Conservation (phyloP, 2,797 vertebrate species). For the Acanthurus tractus region DNA sequence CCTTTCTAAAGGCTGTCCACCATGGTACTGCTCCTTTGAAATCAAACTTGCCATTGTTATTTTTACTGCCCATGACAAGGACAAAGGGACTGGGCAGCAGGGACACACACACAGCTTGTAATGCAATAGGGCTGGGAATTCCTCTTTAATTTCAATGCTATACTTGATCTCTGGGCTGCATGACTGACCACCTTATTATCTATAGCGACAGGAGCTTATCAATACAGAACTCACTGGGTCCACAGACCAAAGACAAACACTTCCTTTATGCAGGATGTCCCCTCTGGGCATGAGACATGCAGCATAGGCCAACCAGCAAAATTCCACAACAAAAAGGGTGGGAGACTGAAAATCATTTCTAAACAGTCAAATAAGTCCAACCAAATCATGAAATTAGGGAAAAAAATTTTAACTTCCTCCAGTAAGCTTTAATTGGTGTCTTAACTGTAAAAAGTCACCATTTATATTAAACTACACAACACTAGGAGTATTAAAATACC, state of each 20-base stretch:
- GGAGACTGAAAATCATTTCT: conserved; percentile 56
- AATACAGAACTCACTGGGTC: conserved; percentile 78
- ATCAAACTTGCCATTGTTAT: conserved; percentile 86
- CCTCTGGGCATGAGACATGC: conserved; percentile 78
- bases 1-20: conserved; percentile 71
- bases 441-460: background rate
- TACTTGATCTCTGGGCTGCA: conserved; percentile 93
- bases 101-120: conserved; percentile 84
- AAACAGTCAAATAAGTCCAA: conserved; percentile 29
- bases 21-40: conserved; percentile 82
- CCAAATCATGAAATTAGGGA: background rate
- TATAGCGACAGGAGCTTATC: conserved; percentile 88
- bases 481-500: background rate
- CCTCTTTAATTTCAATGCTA: conserved; percentile 90
- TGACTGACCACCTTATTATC: conserved; percentile 94
- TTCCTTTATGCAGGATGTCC: conserved; percentile 84
- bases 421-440: background rate
- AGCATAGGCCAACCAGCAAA: conserved; percentile 78
- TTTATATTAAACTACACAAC: background rate
- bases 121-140: conserved; percentile 92
- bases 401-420: background rate
- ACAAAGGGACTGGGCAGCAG: conserved; percentile 75
- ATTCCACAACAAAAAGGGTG: conserved; percentile 65
- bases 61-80: conserved; percentile 85
- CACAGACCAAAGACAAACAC: conserved; percentile 89